phyloP scores from a whole-genome alignment of 2,113 vertebrate genomes.

The Tretioscincus oriximinensis region DNA sequence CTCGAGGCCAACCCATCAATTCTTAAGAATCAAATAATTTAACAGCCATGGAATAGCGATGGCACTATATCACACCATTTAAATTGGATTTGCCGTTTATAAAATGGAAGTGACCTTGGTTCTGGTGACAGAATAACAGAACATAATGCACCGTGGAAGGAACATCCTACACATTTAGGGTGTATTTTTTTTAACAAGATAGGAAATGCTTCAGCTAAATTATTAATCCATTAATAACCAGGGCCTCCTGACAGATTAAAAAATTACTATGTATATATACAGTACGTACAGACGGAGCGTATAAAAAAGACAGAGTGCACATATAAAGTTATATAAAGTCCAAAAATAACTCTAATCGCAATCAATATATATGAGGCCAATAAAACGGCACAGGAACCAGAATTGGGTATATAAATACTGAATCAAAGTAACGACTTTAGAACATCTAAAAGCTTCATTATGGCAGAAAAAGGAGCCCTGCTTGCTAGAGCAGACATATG shows the following conservation, averaged over 20 bases:
- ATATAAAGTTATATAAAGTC: too few species aligned
- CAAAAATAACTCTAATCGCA: not conserved
- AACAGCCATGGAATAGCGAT: slow-evolving; percentile 30
- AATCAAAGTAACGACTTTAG: not conserved
- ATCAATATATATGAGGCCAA: not conserved
- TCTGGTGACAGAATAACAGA: slow-evolving; percentile 26
- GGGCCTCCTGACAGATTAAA: not conserved
- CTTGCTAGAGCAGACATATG: too few species aligned
- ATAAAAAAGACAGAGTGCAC: too few species aligned
- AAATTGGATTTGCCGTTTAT: slow-evolving; percentile 52
- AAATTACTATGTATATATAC: not conserved
- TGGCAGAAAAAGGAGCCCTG: too few species aligned
- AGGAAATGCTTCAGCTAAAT: slow-evolving; percentile 21
- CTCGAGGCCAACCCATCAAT: slow-evolving; percentile 52
- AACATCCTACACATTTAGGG: not conserved
- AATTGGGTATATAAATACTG: not conserved
- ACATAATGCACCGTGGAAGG: slow-evolving; percentile 16
- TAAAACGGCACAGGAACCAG: not conserved
- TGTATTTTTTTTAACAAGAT: not conserved
- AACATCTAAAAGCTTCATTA: not conserved
- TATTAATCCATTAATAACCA: slow-evolving; percentile 25
- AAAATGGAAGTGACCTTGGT: slow-evolving; percentile 56
- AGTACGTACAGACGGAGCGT: not conserved
- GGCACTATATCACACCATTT: slow-evolving; percentile 47
- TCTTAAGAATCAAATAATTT: slow-evolving; percentile 26